phyloP scores from a whole-genome alignment of 2,797 vertebrate species.

The Melanotaenia parkinsoni region DNA sequence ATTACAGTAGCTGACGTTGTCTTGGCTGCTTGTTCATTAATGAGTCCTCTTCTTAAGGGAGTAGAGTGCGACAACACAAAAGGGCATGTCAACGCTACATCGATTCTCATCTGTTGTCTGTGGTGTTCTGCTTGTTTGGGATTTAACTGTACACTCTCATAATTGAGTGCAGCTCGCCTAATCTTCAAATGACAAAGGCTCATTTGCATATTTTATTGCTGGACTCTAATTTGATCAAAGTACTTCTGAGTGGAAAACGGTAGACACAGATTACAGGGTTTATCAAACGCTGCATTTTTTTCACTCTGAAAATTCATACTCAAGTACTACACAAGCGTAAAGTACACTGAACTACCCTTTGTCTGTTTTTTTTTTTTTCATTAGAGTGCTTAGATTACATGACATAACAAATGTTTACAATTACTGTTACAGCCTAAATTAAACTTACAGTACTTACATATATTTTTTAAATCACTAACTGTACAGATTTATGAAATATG shows the following conservation, averaged over 20 bases:
- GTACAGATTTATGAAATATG: neutral
- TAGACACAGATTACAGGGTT: conserved; percentile 5
- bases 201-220: conserved; percentile 52
- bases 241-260: conserved; percentile 17
- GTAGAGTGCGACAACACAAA: conserved; percentile 47
- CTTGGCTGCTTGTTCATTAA: conserved; percentile 70
- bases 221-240: conserved; percentile 35
- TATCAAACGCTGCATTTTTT: conserved; percentile 19
- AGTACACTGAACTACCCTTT: neutral
- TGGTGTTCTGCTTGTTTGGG: conserved; percentile 10
- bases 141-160: conserved; percentile 35
- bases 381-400: neutral
- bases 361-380: neutral
- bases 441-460: neutral
- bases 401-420: neutral
- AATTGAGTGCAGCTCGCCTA: conserved; percentile 38
- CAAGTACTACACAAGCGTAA: neutral
- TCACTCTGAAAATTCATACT: conserved; percentile 4
- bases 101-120: conserved; percentile 35
- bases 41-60: conserved; percentile 65
- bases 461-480: too few species aligned
- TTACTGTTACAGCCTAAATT: neutral
- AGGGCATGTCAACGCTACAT: conserved; percentile 51
- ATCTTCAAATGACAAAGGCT: conserved; percentile 51
- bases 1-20: conserved; percentile 62